Evolutionary conservation across 2,797 vertebrate species (phyloP).

Genomic region (Acanthornis magna): DNA sequence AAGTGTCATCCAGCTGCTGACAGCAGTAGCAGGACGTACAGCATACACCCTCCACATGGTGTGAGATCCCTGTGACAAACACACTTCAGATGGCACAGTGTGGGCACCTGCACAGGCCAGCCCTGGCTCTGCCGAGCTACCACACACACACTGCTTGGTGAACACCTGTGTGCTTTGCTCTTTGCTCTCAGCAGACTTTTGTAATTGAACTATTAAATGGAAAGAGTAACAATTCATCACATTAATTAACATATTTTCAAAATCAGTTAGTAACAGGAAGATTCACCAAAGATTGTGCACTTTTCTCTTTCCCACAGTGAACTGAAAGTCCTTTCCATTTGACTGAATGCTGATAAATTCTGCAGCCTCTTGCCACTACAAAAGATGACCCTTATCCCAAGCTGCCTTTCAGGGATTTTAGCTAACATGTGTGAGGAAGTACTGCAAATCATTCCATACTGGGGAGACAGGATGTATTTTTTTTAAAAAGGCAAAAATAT

Average conservation of each 20-base stretch:
- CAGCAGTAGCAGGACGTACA: fast-evolving
- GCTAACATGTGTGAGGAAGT: neutral
- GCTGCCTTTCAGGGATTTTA: neutral
- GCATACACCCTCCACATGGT: neutral
- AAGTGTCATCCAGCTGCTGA: neutral
- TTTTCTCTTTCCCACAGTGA: neutral
- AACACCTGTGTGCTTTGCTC: neutral
- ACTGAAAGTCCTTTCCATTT: neutral
- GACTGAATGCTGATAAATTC: neutral
- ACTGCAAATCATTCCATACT: neutral
- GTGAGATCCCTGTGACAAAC: fast-evolving
- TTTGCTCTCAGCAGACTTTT: neutral
- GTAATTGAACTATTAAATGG: neutral
- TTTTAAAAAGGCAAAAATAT: neutral
- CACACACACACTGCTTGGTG: neutral
- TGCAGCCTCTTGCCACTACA: neutral
- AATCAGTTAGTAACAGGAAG: neutral
- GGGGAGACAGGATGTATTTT: neutral
- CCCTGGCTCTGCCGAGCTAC: neutral
- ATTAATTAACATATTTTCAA: neutral
- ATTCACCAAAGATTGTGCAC: neutral
- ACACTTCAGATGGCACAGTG: fast-evolving
- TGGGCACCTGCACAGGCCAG: neutral
- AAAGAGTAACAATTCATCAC: neutral
- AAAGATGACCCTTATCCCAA: neutral